Evolutionary conservation across 1,140 invertebrate genomes (phyloP), one percentile per base, ranked within the genome.

Genomic region (Pectinophora gossypiella): DNA sequence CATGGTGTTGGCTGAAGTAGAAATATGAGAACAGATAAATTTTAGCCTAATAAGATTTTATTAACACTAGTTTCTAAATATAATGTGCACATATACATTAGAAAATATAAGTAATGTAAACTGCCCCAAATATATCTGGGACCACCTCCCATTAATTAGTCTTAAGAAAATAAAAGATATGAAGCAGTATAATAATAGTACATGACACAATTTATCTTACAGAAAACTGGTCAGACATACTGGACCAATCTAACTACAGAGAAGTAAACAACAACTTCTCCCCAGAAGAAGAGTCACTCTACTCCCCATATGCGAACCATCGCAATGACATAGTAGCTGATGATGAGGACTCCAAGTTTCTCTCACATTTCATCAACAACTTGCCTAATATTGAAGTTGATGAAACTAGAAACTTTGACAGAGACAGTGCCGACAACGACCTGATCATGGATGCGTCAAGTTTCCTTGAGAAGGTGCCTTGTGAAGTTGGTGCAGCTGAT

Each of bases 201-300:
- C 10, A 23, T 23, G 4, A 23, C 10, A 23, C 22, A 4, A 23
- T 23, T 4, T 23, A 23, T 23, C 27, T 40, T 81, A 13, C 72
- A 89, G 87, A 88, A 66, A 89, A 83, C 52, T 89, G 87, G 85
- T 76, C 75, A 23, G 87, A 89, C 20, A 79, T 89, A 54, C 60
- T 89, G 53, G 79, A 87, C 50, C 85, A 86, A 57, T 78, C 79
- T n/a, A 87, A 72, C 50, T 83, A 85, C 56, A 71, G 72, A 59
- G 83, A 87, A 46, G 54, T 76, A n/a, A 75, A 55, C 44, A 76
- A 68, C 45, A 88, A 78, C 49, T 82, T 73, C 43, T 72, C 82
- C 27, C 69, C 81, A 21, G 85, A 88, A 56, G 85, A 88, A 48
- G 87, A 87, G 55, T 60, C 81, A 19, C 61, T 85, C 2, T 86